phyloP scores from a whole-genome alignment of 2,797 vertebrate genomes.

The Emydoidea blandingii region DNA sequence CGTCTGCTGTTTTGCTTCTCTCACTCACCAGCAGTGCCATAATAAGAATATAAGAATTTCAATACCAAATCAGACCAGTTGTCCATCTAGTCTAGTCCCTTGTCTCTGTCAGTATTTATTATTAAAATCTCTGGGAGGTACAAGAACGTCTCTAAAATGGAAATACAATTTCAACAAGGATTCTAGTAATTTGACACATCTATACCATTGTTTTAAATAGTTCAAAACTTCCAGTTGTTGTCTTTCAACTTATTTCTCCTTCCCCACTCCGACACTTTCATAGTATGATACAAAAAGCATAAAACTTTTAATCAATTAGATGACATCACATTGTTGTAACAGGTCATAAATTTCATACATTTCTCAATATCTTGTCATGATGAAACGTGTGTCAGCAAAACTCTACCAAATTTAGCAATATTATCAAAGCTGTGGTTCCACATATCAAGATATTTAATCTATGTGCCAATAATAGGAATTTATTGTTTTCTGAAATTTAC shows the following conservation, averaged over 20 bases:
- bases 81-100: background rate
- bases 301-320: slow-evolving; percentile 53
- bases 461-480: slow-evolving; percentile 54
- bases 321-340: slow-evolving; percentile 16
- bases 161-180: background rate
- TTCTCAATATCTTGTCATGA: slow-evolving; percentile 63
- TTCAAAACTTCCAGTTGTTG: background rate
- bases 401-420: slow-evolving; percentile 65
- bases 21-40: background rate
- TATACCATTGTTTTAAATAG: background rate
- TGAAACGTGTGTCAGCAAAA: slow-evolving; percentile 19
- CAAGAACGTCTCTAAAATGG: background rate
- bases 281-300: slow-evolving; percentile 27
- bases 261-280: slow-evolving; percentile 33
- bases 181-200: background rate
- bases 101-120: background rate
- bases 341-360: slow-evolving; percentile 51
- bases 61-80: accelerated
- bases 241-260: background rate
- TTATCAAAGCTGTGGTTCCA: slow-evolving; percentile 43
- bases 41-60: background rate
- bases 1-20: background rate
- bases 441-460: slow-evolving; percentile 67
- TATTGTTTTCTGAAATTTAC: slow-evolving; percentile 59
- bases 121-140: background rate